These are phyloP conservation scores for Mormyrops boulengeri DNA, from an alignment of 2,797 vertebrate genomes.

Conservation along the genomic window DNA sequence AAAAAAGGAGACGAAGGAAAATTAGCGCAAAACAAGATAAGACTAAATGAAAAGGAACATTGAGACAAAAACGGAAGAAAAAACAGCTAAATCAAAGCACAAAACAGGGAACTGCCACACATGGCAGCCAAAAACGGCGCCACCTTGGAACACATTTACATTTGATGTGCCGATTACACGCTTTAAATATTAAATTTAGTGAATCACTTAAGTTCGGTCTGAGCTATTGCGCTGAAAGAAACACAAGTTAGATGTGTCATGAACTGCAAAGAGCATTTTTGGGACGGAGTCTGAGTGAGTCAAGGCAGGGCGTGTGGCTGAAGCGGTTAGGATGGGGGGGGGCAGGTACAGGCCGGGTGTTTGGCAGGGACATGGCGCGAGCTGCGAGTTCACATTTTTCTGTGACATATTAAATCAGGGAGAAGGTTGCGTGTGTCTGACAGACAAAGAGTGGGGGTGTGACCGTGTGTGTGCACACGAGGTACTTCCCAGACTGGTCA, in stretches of 20 bases:
- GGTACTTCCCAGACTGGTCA: conserved; percentile 4
- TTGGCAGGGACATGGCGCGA: not conserved
- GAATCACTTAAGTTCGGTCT: not conserved
- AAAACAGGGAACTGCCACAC: not conserved
- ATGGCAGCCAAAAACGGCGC: not conserved
- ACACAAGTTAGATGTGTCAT: not conserved
- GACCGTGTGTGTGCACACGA: not conserved
- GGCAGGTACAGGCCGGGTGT: not conserved
- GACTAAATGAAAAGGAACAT: not conserved
- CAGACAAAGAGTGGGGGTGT: not conserved
- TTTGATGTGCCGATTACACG: not conserved
- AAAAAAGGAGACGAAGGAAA: not conserved
- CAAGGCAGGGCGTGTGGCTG: not conserved
- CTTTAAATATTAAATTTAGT: not conserved
- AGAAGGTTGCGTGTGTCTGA: conserved; percentile 3
- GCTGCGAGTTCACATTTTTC: conserved; percentile 9
- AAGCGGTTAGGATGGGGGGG: not conserved
- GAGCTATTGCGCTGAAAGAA: not conserved
- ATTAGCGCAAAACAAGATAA: not conserved
- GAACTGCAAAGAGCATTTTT: not conserved
- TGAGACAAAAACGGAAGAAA: not conserved
- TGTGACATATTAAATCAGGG: not conserved
- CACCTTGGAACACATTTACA: not conserved
- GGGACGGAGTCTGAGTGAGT: not conserved
- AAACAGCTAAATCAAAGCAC: not conserved